Conservation (phyloP, 2,888 invertebrate species). For the Protonemura montana region DNA sequence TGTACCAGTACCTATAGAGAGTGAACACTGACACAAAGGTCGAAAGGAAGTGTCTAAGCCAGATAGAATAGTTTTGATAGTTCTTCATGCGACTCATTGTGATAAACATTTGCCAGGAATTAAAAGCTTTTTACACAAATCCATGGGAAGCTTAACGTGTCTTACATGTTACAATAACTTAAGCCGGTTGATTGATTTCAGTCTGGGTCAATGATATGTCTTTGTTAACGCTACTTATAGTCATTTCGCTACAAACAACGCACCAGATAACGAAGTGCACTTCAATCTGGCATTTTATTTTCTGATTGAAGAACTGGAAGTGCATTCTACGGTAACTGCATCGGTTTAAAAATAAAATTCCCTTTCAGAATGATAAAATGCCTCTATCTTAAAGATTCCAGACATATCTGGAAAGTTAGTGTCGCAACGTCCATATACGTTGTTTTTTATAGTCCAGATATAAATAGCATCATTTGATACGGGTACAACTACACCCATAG, state of each 20-base stretch:
- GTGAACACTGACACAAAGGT: too few species aligned
- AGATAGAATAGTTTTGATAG: neutral
- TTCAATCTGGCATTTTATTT: neutral
- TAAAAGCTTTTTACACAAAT: neutral
- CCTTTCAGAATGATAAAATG: neutral
- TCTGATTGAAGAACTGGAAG: neutral
- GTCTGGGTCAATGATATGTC: neutral
- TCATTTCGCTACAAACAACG: neutral
- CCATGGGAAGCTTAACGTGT: neutral
- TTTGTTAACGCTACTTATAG: neutral
- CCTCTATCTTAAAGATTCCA: neutral
- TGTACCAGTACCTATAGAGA: too few species aligned
- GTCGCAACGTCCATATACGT: neutral
- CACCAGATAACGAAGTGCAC: neutral
- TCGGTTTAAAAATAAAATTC: neutral
- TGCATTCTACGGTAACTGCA: neutral
- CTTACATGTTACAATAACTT: neutral
- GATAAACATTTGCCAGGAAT: neutral
- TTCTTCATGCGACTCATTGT: neutral
- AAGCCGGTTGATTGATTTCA: neutral
- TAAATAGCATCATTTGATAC: neutral
- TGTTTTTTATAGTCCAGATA: neutral
- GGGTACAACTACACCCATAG: neutral
- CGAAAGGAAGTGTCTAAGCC: too few species aligned
- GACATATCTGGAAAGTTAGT: neutral